These are phyloP conservation scores for pig (Sus scrofa) DNA, from an alignment of 2,113 vertebrate species.

Conservation along the genomic window T2T-Sscrofa CM000817.6:73730501-73731000, in stretches of 20 bases:
- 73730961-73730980: fast-evolving
- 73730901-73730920: not conserved
- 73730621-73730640: fast-evolving
- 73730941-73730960: not conserved
- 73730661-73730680: not conserved
- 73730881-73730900: not conserved
- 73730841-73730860: not conserved
- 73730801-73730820: not conserved
- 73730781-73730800: not conserved
- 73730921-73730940: not conserved
- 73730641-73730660: not conserved
- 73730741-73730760: not conserved
- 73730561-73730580: not conserved
- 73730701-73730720: not conserved
- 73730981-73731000: not conserved
- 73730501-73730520: not conserved
- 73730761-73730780: conserved; percentile 7
- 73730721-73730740: not conserved
- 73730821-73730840: not conserved
- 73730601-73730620: not conserved
- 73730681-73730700: not conserved
- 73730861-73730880: not conserved
- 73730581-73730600: not conserved
- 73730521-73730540: not conserved
- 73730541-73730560: not conserved